A percentile compares a stretch with the other conserved stretches of the same genome.
phyloP scores from a whole-genome alignment of 2,797 vertebrate genomes.

The Cygnus olor region DNA sequence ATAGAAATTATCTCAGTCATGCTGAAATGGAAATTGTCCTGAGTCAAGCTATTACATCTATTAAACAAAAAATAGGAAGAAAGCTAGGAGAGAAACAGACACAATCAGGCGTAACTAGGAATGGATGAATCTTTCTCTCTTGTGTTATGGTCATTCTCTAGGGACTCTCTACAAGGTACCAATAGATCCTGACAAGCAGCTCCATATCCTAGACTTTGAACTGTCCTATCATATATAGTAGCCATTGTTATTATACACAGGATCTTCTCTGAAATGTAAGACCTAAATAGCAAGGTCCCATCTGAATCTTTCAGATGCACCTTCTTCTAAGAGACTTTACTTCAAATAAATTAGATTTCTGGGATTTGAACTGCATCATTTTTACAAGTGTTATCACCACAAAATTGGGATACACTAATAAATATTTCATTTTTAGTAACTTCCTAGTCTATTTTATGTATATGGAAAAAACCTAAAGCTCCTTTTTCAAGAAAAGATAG shows the following conservation, averaged over 20 bases:
- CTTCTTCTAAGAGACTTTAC: constrained; percentile 27
- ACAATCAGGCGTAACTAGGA: neutral
- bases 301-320: constrained; percentile 24
- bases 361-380: constrained; percentile 29
- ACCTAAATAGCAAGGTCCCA: constrained; percentile 29
- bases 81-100: neutral
- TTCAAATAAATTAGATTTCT: constrained; percentile 52
- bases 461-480: neutral
- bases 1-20: neutral
- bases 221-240: neutral
- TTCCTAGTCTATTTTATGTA: neutral
- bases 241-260: neutral
- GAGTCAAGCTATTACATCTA: neutral
- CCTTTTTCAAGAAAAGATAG: neutral
- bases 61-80: neutral
- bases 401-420: constrained; percentile 34
- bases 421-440: constrained; percentile 55
- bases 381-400: constrained; percentile 25
- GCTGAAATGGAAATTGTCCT: neutral
- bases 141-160: neutral
- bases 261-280: neutral
- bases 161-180: neutral
- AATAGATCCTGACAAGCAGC: neutral
- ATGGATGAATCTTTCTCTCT: neutral
- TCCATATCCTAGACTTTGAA: constrained; percentile 20